Percentiles rank a stretch among this genome's conserved stretches.
phyloP scores from a whole-genome alignment of 2,888 invertebrate species.

The Hoplodrina ambigua region DNA sequence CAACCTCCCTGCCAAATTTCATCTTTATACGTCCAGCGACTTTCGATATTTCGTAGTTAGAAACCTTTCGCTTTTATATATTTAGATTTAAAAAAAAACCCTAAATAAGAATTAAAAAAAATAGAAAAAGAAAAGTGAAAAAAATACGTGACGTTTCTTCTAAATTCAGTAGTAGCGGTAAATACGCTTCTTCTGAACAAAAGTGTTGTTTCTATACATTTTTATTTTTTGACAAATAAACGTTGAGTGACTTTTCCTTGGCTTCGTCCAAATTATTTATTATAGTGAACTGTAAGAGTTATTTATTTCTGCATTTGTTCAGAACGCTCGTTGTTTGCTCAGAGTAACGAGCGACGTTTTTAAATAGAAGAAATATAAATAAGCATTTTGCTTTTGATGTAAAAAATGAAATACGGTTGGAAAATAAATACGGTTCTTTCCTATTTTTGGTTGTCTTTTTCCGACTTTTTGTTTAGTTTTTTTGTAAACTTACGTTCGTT shows the following conservation, averaged over 20 bases:
- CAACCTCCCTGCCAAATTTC: no score
- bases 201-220: conserved; percentile 39
- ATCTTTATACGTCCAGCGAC: no score
- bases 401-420: background rate
- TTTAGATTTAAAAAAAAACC: no score
- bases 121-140: background rate
- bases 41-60: no score
- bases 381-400: background rate
- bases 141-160: background rate
- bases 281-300: conserved; percentile 24
- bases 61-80: no score
- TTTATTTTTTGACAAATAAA: conserved; percentile 56
- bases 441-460: no score
- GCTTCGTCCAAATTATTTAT: conserved; percentile 48
- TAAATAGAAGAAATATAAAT: conserved; percentile 6
- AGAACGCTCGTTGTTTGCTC: conserved; percentile 1
- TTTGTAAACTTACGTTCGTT: background rate
- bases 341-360: conserved; percentile 12
- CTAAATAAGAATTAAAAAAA: background rate
- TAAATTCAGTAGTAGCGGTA: conserved; percentile 30
- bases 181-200: conserved; percentile 38
- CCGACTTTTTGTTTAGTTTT: background rate
- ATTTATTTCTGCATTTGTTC: conserved; percentile 34
- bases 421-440: background rate
- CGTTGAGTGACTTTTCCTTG: conserved; percentile 36